These are phyloP conservation scores for Papilio elwesi DNA, from an alignment of 2,888 invertebrate genomes.

Conservation along the genomic window DNA sequence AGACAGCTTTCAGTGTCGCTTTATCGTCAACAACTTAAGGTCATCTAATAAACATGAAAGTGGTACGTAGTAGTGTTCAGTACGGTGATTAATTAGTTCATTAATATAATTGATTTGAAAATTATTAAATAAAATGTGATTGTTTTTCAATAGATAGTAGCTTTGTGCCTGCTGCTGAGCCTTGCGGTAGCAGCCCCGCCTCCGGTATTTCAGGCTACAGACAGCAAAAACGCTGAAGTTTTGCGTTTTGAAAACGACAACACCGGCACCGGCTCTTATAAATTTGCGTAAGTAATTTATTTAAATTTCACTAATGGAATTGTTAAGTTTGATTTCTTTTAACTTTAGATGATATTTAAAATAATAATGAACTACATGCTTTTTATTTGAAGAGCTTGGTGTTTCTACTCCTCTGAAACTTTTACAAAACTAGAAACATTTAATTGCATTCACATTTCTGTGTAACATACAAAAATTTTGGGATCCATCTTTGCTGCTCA, in stretches of 20 bases:
- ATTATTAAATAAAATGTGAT: conserved; percentile 34
- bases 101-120: conserved; percentile 1
- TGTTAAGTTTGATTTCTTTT: no score
- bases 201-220: conserved; percentile 22
- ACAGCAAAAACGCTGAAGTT: conserved; percentile 47
- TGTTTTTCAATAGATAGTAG: conserved; percentile 55
- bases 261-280: conserved; percentile 75
- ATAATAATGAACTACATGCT: no score
- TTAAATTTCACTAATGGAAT: not conserved
- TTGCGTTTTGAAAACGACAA: conserved; percentile 81
- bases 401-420: no score
- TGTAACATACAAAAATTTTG: no score
- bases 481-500: no score
- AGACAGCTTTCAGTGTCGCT: conserved; percentile 34
- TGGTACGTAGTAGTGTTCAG: conserved; percentile 50
- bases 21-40: conserved; percentile 44
- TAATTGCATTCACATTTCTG: no score
- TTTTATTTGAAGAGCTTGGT: no score
- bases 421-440: no score
- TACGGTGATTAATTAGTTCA: conserved; percentile 17
- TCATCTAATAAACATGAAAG: conserved; percentile 49
- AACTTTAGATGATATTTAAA: no score
- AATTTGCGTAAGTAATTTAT: conserved; percentile 62
- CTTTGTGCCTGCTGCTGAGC: conserved; percentile 54
- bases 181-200: conserved; percentile 54